Evolutionary conservation across 2,797 vertebrate species (phyloP), one percentile per base, ranked within the genome.

Genomic region (Sciaenops ocellatus): DNA sequence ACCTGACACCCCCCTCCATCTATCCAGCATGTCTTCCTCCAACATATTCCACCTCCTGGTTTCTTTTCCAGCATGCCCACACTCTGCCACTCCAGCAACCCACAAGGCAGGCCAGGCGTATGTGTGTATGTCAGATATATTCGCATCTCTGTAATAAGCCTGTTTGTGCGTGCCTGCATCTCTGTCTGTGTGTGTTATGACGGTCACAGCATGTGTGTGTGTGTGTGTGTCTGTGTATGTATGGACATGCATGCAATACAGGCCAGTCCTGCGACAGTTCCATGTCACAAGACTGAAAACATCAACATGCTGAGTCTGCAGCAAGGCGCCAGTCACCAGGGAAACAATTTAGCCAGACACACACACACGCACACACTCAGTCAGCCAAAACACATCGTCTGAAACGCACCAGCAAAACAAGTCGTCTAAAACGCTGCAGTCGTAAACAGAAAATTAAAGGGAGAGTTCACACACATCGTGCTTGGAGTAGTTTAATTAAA

Each of bases 231-330:
- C 6, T 48, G 1, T 67, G 56, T 46, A 54, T 61, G 26, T 70
- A 4, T 13, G 34, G 42, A 47, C 55, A 66, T 66, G 50, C 78
- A 69, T 84, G 59, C 61, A 42, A 60, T 54, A 52, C 34, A 73
- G 82, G 71, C 77, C 78, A 69, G 79, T 82, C 51, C 85, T 74
- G 87, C 75, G 44, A 88, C 88, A 83, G 79, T 77, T 90, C 57
- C 69, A 83, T 91, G 88, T 92, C 92, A 93, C 91, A 89, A 92
- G 92, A 91, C 80, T 72, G 76, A 92, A 93, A 93, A 93, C 91
- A 92, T 92, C 87, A 93, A 93, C 90, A 92, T 90, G 93, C 93
- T 90, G 90, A 93, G 90, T 94, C 84, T 90, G 93, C 93, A 92
- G 89, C 86, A 81, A 90, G 87, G 86, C 87, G 73, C 84, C 88